phyloP scores from a whole-genome alignment of 2,113 vertebrate species.

The Columbina picui region DNA sequence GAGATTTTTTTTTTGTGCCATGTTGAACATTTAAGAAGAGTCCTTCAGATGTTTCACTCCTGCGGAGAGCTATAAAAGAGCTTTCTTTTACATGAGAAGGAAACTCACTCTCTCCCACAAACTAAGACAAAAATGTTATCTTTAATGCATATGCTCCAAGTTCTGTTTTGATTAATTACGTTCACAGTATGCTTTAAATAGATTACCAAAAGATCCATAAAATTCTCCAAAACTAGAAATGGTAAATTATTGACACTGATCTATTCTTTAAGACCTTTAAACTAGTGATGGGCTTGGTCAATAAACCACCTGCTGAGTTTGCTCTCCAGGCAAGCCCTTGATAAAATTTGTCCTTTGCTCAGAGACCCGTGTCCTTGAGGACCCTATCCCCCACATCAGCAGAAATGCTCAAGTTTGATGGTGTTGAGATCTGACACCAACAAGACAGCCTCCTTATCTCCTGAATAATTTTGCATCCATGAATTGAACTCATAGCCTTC shows the following conservation, averaged over 20 bases:
- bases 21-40: fast-evolving
- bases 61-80: not conserved
- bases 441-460: not conserved
- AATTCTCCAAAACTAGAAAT: not conserved
- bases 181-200: not conserved
- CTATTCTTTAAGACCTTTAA: not conserved
- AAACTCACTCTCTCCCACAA: not conserved
- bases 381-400: not conserved
- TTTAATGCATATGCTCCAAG: not conserved
- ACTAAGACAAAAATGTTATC: not conserved
- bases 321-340: not conserved
- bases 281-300: not conserved
- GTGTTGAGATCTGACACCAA: not conserved
- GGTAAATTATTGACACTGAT: not conserved
- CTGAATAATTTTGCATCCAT: not conserved
- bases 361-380: not conserved
- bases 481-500: not conserved
- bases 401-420: not conserved
- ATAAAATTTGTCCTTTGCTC: not conserved
- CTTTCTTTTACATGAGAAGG: not conserved
- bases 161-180: not conserved
- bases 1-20: not conserved
- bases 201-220: not conserved
- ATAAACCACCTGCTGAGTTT: not conserved
- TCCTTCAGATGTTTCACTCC: not conserved